Evolutionary conservation across 2,797 vertebrate genomes (phyloP), one percentile per base, ranked within the genome.

Genomic region (Bradypus variegatus): DNA sequence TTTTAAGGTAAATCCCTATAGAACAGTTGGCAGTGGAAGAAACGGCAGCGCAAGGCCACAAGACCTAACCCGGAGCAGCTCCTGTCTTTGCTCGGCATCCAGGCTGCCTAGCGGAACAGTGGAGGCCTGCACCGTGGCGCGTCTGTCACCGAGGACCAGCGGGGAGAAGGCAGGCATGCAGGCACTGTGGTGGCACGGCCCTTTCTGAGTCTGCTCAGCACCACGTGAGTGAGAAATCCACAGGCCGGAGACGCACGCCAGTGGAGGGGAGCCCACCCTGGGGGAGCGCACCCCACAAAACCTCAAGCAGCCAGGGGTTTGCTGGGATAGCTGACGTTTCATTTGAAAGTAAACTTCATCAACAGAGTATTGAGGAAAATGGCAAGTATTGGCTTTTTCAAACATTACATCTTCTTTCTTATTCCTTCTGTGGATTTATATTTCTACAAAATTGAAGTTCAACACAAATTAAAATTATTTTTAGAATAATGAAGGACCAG

Each of bases 31-130:
- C 91, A 93, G 84, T 78, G 93, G 95, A 83, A 91, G 84, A 89
- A 93, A 92, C 93, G 92, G 96, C 92, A 94, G 95, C 87, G 88
- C 87, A 78, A 95, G 94, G 94, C 90, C 18, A 19, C 50, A 29
- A 50, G 29, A 38, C 12, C 45, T 48, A 8, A 50, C 27, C 6
- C 55, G 21, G 31, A 50, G 29, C 45, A 76, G 45, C 16, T 21
- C 55, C 3, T 50, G 50, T 50, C 8, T 50, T 50, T 50, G 14
- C 50, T 14, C 14, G 50, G 14, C 11, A 11, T 50, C 14, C 50
- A 50, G 11, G 50, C 50, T 9, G 14, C 50, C 14, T 9, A 45
- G 41, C n/a, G 41, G 41, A 8, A 45, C 41, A 45, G 41, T 8
- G 41, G 55, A 55, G 55, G 55, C 7, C 55, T 55, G 16, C 6